Percentiles rank a stretch among this genome's conserved stretches.
Conservation (phyloP, 2,888 invertebrate genomes). For the Tineola bisselliella region DNA sequence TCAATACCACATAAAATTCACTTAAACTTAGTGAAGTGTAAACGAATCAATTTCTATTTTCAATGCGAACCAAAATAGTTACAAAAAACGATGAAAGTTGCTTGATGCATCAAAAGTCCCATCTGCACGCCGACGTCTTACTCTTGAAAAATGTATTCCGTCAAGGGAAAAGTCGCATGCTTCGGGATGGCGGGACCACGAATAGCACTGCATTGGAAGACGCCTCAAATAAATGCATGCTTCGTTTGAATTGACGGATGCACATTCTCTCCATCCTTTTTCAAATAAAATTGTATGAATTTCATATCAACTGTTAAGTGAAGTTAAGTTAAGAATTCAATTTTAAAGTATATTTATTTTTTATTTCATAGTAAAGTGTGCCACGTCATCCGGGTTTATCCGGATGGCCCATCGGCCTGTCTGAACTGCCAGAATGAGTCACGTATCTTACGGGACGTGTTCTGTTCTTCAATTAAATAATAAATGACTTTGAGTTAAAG, state of each 20-base stretch:
- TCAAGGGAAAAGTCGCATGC: background rate
- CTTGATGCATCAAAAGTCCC: slow-evolving; percentile 25
- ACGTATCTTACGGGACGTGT: background rate
- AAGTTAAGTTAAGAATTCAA: no score
- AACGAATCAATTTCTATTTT: background rate
- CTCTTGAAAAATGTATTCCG: slow-evolving; percentile 44
- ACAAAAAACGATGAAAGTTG: background rate
- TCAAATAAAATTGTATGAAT: background rate
- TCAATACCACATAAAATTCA: background rate
- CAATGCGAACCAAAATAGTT: background rate
- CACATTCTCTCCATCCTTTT: background rate
- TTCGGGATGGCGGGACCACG: background rate
- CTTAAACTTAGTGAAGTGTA: background rate
- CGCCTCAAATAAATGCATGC: background rate
- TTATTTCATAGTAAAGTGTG: background rate
- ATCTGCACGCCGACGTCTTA: slow-evolving; percentile 25
- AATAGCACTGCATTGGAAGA: background rate
- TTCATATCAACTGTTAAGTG: background rate
- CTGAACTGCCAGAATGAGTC: slow-evolving; percentile 1
- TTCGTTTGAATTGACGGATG: background rate
- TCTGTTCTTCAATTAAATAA: slow-evolving; percentile 6
- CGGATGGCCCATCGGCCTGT: background rate
- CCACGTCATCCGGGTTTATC: background rate
- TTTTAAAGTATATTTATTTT: no score
- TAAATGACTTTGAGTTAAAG: slow-evolving; percentile 5